Evolutionary conservation across 2,797 vertebrate species (phyloP), one percentile per base, ranked within the genome.

Genomic region (Enteromius trimaculatus): DNA sequence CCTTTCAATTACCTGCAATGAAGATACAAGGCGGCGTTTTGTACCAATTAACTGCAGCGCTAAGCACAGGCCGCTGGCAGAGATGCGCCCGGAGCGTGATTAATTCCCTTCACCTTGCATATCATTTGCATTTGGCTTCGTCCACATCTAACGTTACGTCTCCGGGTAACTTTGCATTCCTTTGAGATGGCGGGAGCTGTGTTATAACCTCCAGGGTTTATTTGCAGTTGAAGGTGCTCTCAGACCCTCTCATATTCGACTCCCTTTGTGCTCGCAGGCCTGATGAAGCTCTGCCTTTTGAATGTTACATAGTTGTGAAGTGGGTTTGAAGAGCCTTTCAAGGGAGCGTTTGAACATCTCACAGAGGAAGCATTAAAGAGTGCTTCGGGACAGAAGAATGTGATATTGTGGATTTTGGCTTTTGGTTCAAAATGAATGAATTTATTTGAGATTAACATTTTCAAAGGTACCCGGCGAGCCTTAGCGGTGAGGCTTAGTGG

Each of bases 1-100:
- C 79, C 74, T 79, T 90, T 78, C 87, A 89, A 91, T 92, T 92
- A 92, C 89, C 88, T 90, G 87, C 81, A 88, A 89, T 87, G 79
- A 87, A 75, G 70, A 90, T 88, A 92, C 92, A 92, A 89, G 88
- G 79, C 80, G 87, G 85, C 58, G 17, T 92, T 94, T 94, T 94
- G 92, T 94, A 91, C 89, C 91, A 93, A 92, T 95, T 94, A 92
- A 90, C 90, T 88, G 87, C 87, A 85, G 77, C 88, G 89, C 89
- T 90, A 88, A 80, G 81, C 55, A 82, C 84, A 21, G 83, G 90
- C 89, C 86, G 83, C 89, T 84, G 91, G 88, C 89, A 90, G 90
- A 75, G 44, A 77, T 79, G 76, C 5, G 70, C 90, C 90, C 86
- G 87, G 85, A 77, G 90, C 90, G 84, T 89, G 88, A 92, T 91